Evolutionary conservation across 2,113 vertebrate species (phyloP), one percentile per base, ranked within the genome.

Genomic region (Chaenogobius annularis): DNA sequence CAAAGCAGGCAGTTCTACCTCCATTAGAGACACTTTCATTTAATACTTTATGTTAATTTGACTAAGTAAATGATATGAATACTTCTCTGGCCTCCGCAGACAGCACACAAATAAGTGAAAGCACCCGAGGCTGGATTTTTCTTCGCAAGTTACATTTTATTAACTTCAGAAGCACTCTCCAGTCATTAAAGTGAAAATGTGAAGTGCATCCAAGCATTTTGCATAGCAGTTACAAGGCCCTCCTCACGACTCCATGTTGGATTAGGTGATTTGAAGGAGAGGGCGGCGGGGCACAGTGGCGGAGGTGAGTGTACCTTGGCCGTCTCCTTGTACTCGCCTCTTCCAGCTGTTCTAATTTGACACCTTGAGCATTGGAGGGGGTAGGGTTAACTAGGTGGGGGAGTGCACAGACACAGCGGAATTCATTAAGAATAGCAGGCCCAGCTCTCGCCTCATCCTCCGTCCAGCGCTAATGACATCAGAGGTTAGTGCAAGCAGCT

Each of bases 401-500:
- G 86, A 93, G 92, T 73, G 86, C 84, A 88, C 86, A 94, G 94
- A 94, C 95, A 94, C 95, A 93, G 94, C 48, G 93, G 96, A 97
- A 96, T 97, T 98, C 96, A 98, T 98, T 96, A 98, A 95, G 94
- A 89, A 92, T 91, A 92, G 93, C 93, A 94, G 93, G 91, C 58
- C 83, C 72, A 78, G 81, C 80, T 88, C 87, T 90, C 70, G 93
- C 83, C 84, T 86, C 87, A 87, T 70, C 84, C 91, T 86, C 83
- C 80, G 79, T 89, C 80, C 94, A 83, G 26, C 88, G 92, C 94
- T 98, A 98, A 97, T 96, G 96, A 96, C 95, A 96, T 96, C 94
- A 92, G 95, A 96, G 96, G 95, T 90, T 89, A 90, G 86, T 75
- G 79, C 83, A 81, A 84, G 81, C 77, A 75, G 69, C 70, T 59